phyloP scores from a whole-genome alignment of 2,888 invertebrate genomes.

The Arge pagana region DNA sequence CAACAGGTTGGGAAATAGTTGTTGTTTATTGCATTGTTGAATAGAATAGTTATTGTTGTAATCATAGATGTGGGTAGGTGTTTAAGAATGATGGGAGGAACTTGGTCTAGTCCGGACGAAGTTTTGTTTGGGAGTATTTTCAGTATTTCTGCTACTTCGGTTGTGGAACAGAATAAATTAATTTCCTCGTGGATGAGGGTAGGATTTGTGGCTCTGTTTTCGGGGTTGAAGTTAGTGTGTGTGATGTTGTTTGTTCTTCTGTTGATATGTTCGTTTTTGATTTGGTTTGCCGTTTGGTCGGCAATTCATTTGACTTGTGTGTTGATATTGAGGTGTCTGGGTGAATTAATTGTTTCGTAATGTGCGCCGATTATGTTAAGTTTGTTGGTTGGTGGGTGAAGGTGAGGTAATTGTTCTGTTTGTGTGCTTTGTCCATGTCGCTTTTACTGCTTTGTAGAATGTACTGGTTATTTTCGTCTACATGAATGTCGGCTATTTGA shows the following conservation, averaged over 20 bases:
- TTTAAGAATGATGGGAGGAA: conserved; percentile 25
- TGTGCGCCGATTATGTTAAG: conserved; percentile 17
- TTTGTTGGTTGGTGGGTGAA: background rate
- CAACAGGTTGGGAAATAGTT: conserved; percentile 22
- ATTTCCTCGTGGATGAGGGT: background rate
- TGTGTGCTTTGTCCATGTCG: no score
- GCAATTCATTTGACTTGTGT: no score
- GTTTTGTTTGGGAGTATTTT: conserved; percentile 24
- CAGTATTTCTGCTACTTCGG: conserved; percentile 1
- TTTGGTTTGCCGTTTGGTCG: background rate
- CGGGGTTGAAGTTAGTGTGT: background rate
- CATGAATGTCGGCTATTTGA: no score
- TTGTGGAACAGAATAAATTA: background rate
- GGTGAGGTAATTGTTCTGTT: conserved; percentile 2
- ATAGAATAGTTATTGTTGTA: conserved; percentile 8
- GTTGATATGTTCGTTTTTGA: no score
- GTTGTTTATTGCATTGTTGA: conserved; percentile 27
- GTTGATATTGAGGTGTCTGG: no score
- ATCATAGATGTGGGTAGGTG: conserved; percentile 16
- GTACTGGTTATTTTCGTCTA: no score
- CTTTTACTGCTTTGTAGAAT: no score
- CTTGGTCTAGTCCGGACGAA: conserved; percentile 18
- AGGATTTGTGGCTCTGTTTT: conserved; percentile 1
- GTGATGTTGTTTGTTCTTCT: background rate
- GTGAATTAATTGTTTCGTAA: conserved; percentile 15